Percentiles rank a stretch among this genome's conserved stretches.
Conservation (phyloP, 2,797 vertebrate genomes). For the Discoglossus pictus region DNA sequence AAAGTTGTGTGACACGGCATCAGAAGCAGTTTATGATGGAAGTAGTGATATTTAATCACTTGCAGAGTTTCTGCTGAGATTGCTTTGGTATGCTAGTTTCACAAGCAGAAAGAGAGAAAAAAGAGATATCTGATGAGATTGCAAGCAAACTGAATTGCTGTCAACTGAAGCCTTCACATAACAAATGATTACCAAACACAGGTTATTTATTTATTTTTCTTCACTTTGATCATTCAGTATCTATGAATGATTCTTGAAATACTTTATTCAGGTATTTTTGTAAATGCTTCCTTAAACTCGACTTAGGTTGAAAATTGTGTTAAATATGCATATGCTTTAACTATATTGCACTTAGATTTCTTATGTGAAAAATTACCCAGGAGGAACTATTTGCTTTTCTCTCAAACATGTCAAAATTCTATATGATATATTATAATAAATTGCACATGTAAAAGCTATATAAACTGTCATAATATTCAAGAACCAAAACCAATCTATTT, state of each 20-base stretch:
- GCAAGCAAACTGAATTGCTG: conserved; percentile 57
- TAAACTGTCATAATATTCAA: too few species aligned
- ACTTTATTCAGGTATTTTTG: neutral
- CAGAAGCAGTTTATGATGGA: conserved; percentile 65
- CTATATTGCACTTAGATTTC: too few species aligned
- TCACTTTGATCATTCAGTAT: conserved; percentile 56
- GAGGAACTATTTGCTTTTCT: too few species aligned
- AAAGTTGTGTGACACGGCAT: conserved; percentile 66
- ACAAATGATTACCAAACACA: conserved; percentile 58
- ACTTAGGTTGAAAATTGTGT: too few species aligned
- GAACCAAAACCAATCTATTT: too few species aligned
- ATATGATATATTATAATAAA: too few species aligned
- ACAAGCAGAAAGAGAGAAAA: conserved; percentile 49
- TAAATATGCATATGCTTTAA: too few species aligned
- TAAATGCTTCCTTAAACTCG: too few species aligned
- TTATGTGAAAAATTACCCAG: too few species aligned
- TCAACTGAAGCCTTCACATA: conserved; percentile 56
- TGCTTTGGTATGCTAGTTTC: conserved; percentile 53
- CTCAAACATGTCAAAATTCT: too few species aligned
- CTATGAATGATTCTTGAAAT: conserved; percentile 45
- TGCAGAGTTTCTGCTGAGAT: conserved; percentile 55
- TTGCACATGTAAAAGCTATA: too few species aligned
- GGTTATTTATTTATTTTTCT: conserved; percentile 60
- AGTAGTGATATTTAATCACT: conserved; percentile 68
- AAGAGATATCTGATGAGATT: conserved; percentile 61